Base-by-base conservation (phyloP, 2,888 invertebrate genomes). In the Rhagonycha fulva region DNA sequence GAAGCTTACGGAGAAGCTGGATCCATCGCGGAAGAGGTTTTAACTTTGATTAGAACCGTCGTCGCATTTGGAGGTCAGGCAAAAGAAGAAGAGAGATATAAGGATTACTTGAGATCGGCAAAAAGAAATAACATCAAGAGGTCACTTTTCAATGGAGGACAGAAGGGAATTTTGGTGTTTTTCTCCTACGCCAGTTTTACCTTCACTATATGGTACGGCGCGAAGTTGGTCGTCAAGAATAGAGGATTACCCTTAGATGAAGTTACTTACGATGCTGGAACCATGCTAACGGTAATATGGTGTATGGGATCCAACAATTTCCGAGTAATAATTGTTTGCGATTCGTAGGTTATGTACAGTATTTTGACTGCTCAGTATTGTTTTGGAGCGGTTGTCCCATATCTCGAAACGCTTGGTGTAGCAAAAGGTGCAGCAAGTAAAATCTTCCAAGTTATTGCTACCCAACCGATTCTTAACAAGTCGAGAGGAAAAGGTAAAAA, bases 281-380 rank as follows among this genome's bases (percentile, higher is more conserved):
- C 91, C 12, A 94, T 94, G 94, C 91, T 94, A 14, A 92, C 93
- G 14, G 94, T 93, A 88, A 89, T 92, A 2, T 70, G 26, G 3
- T 7, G 4, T 5, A 1, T 19, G n/a, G n/a, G n/a, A n/a, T 19
- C 2, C n/a, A n/a, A 89, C 71, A 14, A 61, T 62, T 2, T 19
- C 19, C 19, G 19, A 19, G 2, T 19, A 3, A 63, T 2, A 11
- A 24, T n/a, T 2, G 24, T 7, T 4, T 23, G 23, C 7, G 9
- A 11, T 2, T 12, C 19, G 5, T 19, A 9, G 4, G 12, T 63
- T 12, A 12, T 10, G 1, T 14, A 2, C 2, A 14, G 24, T 11
- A 63, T 63, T 19, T 23, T n/a, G 24, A 0, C 7, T 3, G 63
- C 63, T 0, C 19, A 5, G 3, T 12, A 12, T 7, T n/a, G 11